These are phyloP conservation scores for Teinopalpus imperialis DNA, from an alignment of 2,888 invertebrate genomes.

Conservation along the genomic window DNA sequence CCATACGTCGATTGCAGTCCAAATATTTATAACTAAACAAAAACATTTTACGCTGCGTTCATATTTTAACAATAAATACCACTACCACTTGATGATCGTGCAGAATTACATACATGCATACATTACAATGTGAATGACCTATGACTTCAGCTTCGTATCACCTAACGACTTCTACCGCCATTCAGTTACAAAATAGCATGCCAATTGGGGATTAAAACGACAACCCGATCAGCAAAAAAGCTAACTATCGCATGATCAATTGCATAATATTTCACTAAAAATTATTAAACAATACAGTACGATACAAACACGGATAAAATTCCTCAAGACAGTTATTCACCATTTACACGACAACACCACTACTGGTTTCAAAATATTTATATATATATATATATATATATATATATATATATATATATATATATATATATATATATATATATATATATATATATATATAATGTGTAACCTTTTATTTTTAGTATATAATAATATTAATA, in stretches of 20 bases:
- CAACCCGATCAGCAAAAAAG: slow-evolving; percentile 65
- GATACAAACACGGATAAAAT: slow-evolving; percentile 36
- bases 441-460: too few relatives aligned
- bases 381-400: too few relatives aligned
- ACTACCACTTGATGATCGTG: slow-evolving; percentile 14
- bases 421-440: too few relatives aligned
- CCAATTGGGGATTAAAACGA: slow-evolving; percentile 57
- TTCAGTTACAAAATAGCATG: slow-evolving; percentile 46
- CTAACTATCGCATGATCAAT: slow-evolving; percentile 47
- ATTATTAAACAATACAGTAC: slow-evolving; percentile 33
- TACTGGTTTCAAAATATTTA: too few relatives aligned
- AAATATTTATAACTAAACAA: too few relatives aligned
- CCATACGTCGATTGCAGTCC: too few relatives aligned
- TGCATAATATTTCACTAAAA: slow-evolving; percentile 39
- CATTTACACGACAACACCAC: slow-evolving; percentile 39
- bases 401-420: too few relatives aligned
- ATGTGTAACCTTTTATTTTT: too few relatives aligned
- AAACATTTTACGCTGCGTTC: neutral
- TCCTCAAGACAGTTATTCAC: slow-evolving; percentile 39
- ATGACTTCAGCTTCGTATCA: slow-evolving; percentile 38
- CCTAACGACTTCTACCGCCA: slow-evolving; percentile 38
- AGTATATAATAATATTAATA: too few relatives aligned
- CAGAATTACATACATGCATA: slow-evolving; percentile 22
- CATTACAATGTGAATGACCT: slow-evolving; percentile 32
- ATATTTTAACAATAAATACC: slow-evolving; percentile 10